phyloP scores from a whole-genome alignment of 2,888 invertebrate genomes.

The Apotomis capreana region DNA sequence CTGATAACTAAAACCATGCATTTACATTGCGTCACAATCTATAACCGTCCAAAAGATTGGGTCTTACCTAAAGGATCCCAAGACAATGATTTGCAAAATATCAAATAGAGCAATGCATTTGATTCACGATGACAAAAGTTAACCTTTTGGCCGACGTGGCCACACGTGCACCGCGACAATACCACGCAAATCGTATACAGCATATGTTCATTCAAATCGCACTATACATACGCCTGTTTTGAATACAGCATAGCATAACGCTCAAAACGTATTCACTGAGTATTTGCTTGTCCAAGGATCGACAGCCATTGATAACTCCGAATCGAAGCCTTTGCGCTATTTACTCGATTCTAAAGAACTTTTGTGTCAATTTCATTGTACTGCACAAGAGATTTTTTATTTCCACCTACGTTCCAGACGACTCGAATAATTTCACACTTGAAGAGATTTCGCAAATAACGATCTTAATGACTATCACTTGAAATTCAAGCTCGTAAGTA shows the following conservation, averaged over 20 bases:
- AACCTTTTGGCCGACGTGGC: constrained; percentile 50
- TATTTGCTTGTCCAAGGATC: constrained; percentile 64
- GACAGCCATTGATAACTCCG: constrained; percentile 52
- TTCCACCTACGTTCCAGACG: constrained; percentile 8
- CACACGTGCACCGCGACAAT: constrained; percentile 67
- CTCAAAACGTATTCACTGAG: constrained; percentile 58
- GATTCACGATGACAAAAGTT: constrained; percentile 60
- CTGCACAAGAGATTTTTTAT: constrained; percentile 25
- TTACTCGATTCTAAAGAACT: constrained; percentile 46
- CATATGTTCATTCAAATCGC: not conserved
- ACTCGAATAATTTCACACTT: constrained; percentile 37
- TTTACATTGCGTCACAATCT: not conserved
- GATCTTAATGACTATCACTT: constrained; percentile 30
- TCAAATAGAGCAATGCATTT: constrained; percentile 67
- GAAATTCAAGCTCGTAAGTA: constrained; percentile 9
- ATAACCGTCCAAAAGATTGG: not conserved
- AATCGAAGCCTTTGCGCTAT: constrained; percentile 53
- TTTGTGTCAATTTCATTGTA: constrained; percentile 45
- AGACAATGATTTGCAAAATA: constrained; percentile 45
- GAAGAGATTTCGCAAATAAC: constrained; percentile 34
- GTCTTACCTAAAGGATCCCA: not conserved
- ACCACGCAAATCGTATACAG: constrained; percentile 55
- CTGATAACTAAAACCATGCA: too few species aligned
- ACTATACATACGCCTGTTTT: constrained; percentile 8
- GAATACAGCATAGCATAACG: not conserved